Evolutionary conservation across 1,140 invertebrate genomes (phyloP), one percentile per base, ranked within the genome.

Genomic region (Oedothorax gibbosus): DNA sequence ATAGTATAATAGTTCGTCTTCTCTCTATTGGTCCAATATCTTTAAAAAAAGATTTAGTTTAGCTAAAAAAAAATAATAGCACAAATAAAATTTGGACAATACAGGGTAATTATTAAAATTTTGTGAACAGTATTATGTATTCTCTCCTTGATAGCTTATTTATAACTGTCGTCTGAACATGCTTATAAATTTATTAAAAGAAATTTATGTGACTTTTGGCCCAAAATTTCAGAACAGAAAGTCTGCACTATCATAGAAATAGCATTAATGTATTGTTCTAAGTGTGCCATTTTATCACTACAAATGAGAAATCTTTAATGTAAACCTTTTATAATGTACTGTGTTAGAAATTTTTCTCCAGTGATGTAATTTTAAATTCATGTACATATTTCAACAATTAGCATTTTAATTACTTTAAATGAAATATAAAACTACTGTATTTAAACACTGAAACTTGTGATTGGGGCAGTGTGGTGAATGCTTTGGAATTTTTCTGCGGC

Each of bases 41-140:
- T 14, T 60, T 60, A 60, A 60, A 60, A 14, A 11, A 18, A 18
- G n/a, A 2, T 0, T 15, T 53, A 20, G n/a, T 53, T 18, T 53
- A 20, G 53, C 11, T 14, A 54, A 7, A 18, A 50, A 18, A 73
- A 9, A 50, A 8, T 54, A n/a, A 11, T 18, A 49, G 12, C 56
- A 56, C 50, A 54, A 72, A n/a, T 15, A 57, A 75, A 57, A 75
- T 35, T 75, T 75, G 72, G 72, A 60, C 54, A 75, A 75, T n/a
- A 49, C 72, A 75, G 72, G 72, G 72, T 75, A 75, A 75, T 71
- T 71, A 57, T 20, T 60, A 21, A 49, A 12, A 35, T 20, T 57
- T 21, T 75, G 35, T 75, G 21, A 14, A 14, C 72, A 21, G n/a
- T 57, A 75, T 57, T 75, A 71, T 5, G n/a, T 71, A 53, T 71